These are phyloP conservation scores for Zoroaster sp. DNA, from an alignment of 53 echinoderm and acorn worm genomes.

Conservation along the genomic window DNA sequence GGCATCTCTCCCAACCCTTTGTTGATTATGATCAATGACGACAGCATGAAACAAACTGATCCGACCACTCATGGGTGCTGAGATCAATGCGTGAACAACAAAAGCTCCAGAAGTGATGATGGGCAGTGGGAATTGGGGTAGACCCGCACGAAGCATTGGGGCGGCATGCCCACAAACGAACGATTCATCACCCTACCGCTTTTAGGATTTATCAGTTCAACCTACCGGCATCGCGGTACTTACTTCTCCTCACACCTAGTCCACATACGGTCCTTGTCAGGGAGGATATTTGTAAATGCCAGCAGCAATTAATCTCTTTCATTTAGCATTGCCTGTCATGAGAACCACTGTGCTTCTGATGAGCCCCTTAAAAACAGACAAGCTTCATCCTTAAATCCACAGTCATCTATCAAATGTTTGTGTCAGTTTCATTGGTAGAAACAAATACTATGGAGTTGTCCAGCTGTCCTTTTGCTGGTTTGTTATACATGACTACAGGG, in stretches of 20 bases:
- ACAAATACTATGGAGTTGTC: background rate
- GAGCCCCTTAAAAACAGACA: background rate
- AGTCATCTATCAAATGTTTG: conserved; percentile 27
- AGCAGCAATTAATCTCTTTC: conserved; percentile 35
- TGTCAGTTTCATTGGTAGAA: background rate
- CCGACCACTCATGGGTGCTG: background rate
- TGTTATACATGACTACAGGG: conserved; percentile 1
- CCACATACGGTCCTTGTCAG: background rate
- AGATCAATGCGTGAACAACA: conserved; percentile 17
- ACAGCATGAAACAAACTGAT: conserved; percentile 43
- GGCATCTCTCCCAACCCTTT: conserved; percentile 9
- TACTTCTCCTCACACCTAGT: conserved; percentile 1
- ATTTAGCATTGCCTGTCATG: conserved; percentile 20
- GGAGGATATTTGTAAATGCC: background rate
- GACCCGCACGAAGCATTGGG: background rate
- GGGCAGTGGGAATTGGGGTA: background rate
- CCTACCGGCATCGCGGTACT: background rate
- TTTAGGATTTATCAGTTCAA: conserved; percentile 12
- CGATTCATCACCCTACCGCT: conserved; percentile 19
- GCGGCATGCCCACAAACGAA: conserved; percentile 39
- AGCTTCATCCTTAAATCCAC: background rate
- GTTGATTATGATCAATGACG: conserved; percentile 39
- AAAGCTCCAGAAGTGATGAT: conserved; percentile 12
- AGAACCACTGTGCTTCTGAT: background rate
- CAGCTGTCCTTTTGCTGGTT: background rate